Percentiles rank a stretch among this genome's conserved stretches.
Evolutionary conservation across 2,888 invertebrate genomes (phyloP).

Genomic region (Tortricodes alternella): DNA sequence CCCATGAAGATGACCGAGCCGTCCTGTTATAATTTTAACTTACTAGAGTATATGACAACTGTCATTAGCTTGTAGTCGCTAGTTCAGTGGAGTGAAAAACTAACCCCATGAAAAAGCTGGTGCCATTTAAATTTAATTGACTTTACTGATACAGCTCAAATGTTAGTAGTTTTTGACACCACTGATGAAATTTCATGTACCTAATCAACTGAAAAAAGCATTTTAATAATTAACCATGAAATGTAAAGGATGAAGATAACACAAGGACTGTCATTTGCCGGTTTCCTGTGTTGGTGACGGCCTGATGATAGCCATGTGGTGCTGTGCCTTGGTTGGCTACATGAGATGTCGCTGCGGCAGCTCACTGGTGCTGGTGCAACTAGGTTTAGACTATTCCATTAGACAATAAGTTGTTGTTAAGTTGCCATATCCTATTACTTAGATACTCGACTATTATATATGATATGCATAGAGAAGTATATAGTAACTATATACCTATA

Average conservation of each 20-base stretch:
- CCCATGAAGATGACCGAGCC: constrained; percentile 60
- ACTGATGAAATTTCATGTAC: constrained; percentile 15
- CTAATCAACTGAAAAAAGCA: background rate
- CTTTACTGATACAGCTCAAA: background rate
- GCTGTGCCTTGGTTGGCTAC: constrained; percentile 8
- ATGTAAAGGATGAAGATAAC: background rate
- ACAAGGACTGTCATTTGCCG: background rate
- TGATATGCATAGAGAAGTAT: constrained; percentile 69
- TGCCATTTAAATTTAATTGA: background rate
- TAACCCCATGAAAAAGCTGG: background rate
- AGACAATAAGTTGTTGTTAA: constrained; percentile 81
- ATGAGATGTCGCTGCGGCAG: constrained; percentile 20
- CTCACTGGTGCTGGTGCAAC: constrained; percentile 31
- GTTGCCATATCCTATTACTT: constrained; percentile 81
- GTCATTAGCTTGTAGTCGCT: constrained; percentile 24
- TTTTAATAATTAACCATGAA: constrained; percentile 20
- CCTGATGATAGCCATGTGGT: background rate
- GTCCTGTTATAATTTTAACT: constrained; percentile 67
- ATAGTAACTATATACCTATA: constrained; percentile 73
- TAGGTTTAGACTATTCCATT: constrained; percentile 69
- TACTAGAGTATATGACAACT: constrained; percentile 36
- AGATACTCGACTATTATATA: constrained; percentile 78
- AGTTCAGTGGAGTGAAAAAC: constrained; percentile 3
- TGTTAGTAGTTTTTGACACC: constrained; percentile 14
- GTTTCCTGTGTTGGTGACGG: background rate